These are phyloP conservation scores for Theristicus caerulescens DNA, from an alignment of 2,113 vertebrate genomes.

Conservation along the genomic window DNA sequence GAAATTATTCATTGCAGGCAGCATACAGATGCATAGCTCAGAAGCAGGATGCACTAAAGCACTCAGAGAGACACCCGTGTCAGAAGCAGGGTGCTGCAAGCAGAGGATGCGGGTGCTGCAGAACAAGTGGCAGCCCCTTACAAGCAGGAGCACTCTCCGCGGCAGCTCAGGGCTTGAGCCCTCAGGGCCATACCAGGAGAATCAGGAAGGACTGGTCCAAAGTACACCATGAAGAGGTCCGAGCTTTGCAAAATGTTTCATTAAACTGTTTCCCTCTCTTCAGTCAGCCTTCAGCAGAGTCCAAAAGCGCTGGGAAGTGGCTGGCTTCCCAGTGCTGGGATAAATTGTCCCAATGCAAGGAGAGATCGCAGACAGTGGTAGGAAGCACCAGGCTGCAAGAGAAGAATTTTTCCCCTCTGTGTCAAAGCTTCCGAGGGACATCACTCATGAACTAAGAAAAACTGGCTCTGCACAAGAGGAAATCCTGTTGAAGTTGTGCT, in stretches of 20 bases:
- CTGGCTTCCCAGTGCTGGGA: not conserved
- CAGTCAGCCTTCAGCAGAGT: not conserved
- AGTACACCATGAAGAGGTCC: not conserved
- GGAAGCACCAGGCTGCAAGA: not conserved
- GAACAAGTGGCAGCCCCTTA: not conserved
- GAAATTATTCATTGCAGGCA: not conserved
- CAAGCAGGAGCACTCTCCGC: not conserved
- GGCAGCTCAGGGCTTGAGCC: not conserved
- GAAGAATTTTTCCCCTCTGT: not conserved
- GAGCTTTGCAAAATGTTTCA: not conserved
- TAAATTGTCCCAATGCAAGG: not conserved
- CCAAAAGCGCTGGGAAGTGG: not conserved
- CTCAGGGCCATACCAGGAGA: not conserved
- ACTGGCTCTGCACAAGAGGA: not conserved
- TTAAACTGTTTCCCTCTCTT: not conserved
- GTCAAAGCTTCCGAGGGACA: not conserved
- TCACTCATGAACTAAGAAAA: not conserved
- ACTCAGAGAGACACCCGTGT: not conserved
- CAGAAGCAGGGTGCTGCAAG: not conserved
- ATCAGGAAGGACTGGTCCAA: not conserved
- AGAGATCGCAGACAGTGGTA: not conserved
- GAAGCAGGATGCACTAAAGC: not conserved
- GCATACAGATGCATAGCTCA: not conserved
- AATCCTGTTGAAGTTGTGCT: not conserved
- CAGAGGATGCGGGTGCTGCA: not conserved